Evolutionary conservation across 2,888 invertebrate genomes (phyloP).

Genomic region (Eumerus sabulonum): DNA sequence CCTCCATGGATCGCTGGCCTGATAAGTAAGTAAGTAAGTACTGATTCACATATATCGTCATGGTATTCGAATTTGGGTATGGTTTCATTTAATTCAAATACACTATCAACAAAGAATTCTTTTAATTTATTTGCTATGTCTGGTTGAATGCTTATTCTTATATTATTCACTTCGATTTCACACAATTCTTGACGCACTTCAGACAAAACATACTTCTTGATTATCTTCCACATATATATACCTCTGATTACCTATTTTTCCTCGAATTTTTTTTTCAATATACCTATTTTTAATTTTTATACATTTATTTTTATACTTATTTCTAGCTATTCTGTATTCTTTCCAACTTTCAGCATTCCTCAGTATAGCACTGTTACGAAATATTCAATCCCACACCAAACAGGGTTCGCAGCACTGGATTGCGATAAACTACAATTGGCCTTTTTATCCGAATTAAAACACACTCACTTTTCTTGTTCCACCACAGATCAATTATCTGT

Average conservation of each 20-base stretch:
- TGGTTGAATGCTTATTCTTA: too few species aligned
- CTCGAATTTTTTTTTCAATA: constrained; percentile 3
- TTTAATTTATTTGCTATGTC: too few species aligned
- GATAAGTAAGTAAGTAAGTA: too few species aligned
- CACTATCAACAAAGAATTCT: constrained; percentile 3
- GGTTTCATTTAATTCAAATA: constrained; percentile 1
- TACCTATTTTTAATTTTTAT: not conserved
- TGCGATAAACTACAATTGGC: too few species aligned
- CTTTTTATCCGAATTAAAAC: too few species aligned
- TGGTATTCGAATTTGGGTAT: not conserved
- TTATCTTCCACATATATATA: constrained; percentile 1
- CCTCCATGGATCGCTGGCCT: too few species aligned
- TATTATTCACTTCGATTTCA: not conserved
- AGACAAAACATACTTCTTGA: not conserved
- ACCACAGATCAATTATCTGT: too few species aligned
- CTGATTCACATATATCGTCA: not conserved
- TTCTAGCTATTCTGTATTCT: not conserved
- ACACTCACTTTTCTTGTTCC: too few species aligned
- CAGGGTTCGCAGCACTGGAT: too few species aligned
- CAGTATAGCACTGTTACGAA: not conserved
- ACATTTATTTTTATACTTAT: constrained; percentile 8
- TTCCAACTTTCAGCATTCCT: not conserved
- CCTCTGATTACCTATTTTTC: not conserved
- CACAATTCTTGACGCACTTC: constrained; percentile 7
- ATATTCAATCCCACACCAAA: too few species aligned